A percentile compares a stretch with the other conserved stretches of the same genome.
Conservation (phyloP, 2,797 vertebrate species). For the Megaceryle alcyon region DNA sequence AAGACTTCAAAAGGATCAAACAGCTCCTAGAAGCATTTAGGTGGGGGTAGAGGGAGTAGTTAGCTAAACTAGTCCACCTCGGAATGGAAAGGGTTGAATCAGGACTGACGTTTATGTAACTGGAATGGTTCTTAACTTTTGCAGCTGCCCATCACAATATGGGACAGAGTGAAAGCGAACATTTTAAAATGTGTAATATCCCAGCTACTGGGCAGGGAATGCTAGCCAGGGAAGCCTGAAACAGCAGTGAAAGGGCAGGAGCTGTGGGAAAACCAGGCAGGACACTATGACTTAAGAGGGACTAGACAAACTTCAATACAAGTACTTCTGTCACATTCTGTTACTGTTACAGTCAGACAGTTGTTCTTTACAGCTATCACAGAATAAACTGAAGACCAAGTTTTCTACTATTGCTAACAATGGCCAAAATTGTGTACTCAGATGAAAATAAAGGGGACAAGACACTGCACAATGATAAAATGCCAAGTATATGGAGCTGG, state of each 20-base stretch:
- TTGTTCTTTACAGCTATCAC: neutral
- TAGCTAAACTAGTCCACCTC: neutral
- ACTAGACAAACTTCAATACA: neutral
- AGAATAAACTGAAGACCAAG: neutral
- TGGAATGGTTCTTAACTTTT: neutral
- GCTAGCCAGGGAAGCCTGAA: neutral
- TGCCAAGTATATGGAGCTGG: neutral
- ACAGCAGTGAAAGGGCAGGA: neutral
- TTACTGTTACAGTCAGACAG: neutral
- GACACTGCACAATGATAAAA: neutral
- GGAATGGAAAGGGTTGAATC: neutral
- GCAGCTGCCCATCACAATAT: accelerated
- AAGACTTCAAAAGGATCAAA: neutral
- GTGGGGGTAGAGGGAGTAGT: neutral
- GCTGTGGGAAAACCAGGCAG: neutral
- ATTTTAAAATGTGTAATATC: accelerated
- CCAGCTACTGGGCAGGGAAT: neutral
- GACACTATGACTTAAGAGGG: neutral
- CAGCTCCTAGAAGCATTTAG: neutral
- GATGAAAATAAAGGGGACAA: neutral
- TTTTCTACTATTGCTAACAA: neutral
- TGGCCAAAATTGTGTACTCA: neutral
- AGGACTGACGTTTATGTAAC: neutral
- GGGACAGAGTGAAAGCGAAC: neutral
- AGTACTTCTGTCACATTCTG: neutral